phyloP scores from a whole-genome alignment of 1,140 invertebrate genomes.

The Apis mellifera region DNA sequence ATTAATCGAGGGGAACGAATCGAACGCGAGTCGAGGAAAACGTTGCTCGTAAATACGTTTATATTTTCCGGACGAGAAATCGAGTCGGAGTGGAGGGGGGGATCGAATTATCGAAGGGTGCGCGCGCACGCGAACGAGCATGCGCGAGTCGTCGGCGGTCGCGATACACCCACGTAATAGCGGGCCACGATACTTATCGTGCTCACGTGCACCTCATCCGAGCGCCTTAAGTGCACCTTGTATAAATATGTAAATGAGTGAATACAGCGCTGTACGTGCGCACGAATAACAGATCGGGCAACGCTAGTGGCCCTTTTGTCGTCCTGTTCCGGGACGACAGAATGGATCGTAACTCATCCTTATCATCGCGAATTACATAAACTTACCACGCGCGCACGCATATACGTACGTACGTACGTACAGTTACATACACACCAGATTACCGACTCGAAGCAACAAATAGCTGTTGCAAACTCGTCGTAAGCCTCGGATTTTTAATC shows the following conservation, averaged over 20 bases:
- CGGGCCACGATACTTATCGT: constrained; percentile 37
- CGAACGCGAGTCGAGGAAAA: too few relatives aligned
- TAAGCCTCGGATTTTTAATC: background rate
- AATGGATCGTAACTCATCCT: constrained; percentile 44
- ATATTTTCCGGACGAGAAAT: background rate
- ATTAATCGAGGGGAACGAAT: too few relatives aligned
- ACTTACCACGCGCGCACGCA: background rate
- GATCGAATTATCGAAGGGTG: constrained; percentile 28
- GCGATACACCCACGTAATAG: constrained; percentile 41
- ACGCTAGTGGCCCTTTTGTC: constrained; percentile 33
- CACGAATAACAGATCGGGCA: constrained; percentile 31
- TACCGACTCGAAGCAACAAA: constrained; percentile 7
- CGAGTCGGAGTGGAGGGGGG: background rate
- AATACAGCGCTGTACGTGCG: constrained; percentile 5
- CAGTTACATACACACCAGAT: background rate
- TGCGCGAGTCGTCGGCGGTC: background rate
- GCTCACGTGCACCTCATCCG: constrained; percentile 37
- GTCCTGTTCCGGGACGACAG: constrained; percentile 35
- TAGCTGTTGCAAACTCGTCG: background rate
- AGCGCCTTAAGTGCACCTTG: constrained; percentile 42
- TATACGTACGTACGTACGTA: background rate
- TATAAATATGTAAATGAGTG: constrained; percentile 48
- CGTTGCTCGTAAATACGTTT: background rate
- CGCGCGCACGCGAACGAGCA: constrained; percentile 1
- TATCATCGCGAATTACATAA: constrained; percentile 28